Base-by-base conservation (phyloP, 2,113 vertebrate genomes). In the Anguilla rostrata region DNA sequence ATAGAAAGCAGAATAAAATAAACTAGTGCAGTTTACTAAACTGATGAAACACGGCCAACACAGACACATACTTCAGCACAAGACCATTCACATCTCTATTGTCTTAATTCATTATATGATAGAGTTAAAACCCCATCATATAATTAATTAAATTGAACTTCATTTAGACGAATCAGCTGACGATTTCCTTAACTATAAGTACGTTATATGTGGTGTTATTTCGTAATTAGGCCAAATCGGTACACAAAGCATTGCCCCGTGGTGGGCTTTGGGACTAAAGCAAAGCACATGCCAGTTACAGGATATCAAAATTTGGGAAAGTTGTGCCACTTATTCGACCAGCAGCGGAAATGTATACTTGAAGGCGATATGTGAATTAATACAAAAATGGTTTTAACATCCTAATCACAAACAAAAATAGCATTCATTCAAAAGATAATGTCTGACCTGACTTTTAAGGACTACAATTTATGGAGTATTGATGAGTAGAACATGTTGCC, bases 251-350 rank as follows among this genome's bases (percentile, higher is more conserved):
- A 75, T 34, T 75, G 71, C 71, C 22, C 71, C 6, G 34, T 75
- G 5, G n/a, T 75, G 9, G n/a, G n/a, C 71, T 34, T 75, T 75
- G n/a, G n/a, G 71, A 34, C 9, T 34, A 75, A 4, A 75, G 71
- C 71, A 56, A 82, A 29, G 39, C 22, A 66, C 57, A 71, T 66
- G 57, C 43, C 40, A 84, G 57, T 71, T 63, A 71, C 39, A 84
- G 60, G 60, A 71, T 40, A 15, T 41, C 14, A 40, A 66, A 43
- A 29, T 41, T 39, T 84, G 60, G 26, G 40, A 43, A 66, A 84
- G 83, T 84, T 84, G 60, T 66, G n/a, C n/a, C 39, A 84, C 20
- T 41, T 41, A 11, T 75, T 34, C 26, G 5, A 9, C 2, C 34
- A 12, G n/a, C 26, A 22, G 63, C 63, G 9, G n/a, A 12, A 3